Conservation (phyloP, 2,888 invertebrate genomes). For the Cerastoderma edule region DNA sequence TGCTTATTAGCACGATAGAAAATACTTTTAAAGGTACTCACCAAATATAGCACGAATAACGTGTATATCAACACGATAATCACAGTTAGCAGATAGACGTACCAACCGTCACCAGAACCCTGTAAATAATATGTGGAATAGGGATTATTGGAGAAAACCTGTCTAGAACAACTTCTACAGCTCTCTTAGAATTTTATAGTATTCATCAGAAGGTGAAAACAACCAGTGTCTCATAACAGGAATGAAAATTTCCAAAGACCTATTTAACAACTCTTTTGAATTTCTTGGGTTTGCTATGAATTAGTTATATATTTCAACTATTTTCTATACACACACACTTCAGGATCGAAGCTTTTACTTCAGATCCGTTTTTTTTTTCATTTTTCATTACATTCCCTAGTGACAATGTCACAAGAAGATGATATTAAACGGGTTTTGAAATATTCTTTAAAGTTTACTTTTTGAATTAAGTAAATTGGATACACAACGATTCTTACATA, state of each 20-base stretch:
- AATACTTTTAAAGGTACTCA: constrained; percentile 56
- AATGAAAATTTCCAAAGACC: not conserved
- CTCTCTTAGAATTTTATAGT: not conserved
- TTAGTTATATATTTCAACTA: not conserved
- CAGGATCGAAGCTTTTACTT: no score
- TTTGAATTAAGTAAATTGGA: no score
- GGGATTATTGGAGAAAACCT: not conserved
- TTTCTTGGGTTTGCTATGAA: not conserved
- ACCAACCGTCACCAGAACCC: constrained; percentile 65
- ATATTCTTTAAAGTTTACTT: no score
- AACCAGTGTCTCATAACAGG: not conserved
- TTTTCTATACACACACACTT: no score
- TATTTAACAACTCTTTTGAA: not conserved
- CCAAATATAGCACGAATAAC: constrained; percentile 66
- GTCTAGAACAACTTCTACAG: not conserved
- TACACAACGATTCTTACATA: no score
- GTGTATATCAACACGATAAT: constrained; percentile 61
- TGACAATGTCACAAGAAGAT: no score
- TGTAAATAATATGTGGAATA: constrained; percentile 35
- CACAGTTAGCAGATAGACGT: constrained; percentile 62
- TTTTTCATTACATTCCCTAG: no score
- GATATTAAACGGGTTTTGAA: no score
- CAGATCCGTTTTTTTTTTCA: no score
- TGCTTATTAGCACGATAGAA: no score
- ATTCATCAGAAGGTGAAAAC: not conserved